Evolutionary conservation across 2,888 invertebrate species (phyloP).

Genomic region (Villa cingulata): DNA sequence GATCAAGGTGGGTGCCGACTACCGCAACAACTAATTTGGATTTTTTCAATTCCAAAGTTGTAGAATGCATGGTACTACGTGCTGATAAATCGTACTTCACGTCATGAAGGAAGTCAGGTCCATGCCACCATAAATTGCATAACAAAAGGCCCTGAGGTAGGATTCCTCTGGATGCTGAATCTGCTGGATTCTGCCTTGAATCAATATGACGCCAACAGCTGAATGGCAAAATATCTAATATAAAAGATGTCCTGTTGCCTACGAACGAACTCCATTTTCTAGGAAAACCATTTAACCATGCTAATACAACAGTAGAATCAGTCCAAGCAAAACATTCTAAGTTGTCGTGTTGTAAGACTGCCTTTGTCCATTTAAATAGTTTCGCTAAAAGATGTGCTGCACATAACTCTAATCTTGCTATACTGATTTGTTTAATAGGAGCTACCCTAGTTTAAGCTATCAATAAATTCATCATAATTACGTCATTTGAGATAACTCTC

Average conservation of each 20-base stretch:
- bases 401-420: constrained; percentile 9
- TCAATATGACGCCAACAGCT: constrained; percentile 12
- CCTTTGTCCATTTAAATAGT: background rate
- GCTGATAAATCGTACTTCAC: background rate
- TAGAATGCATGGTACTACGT: no score
- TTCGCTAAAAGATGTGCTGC: constrained; percentile 1
- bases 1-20: background rate
- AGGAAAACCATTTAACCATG: constrained; percentile 13
- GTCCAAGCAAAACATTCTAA: constrained; percentile 3
- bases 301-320: constrained; percentile 10
- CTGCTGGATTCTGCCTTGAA: constrained; percentile 11
- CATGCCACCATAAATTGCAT: background rate
- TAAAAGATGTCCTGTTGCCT: constrained; percentile 13
- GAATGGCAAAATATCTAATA: constrained; percentile 5
- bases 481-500: no score
- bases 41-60: no score
- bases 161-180: background rate
- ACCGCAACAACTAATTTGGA: background rate
- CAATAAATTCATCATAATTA: background rate
- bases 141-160: no score
- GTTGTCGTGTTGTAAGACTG: background rate
- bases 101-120: background rate
- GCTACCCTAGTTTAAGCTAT: constrained; percentile 9
- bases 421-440: constrained; percentile 3
- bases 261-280: constrained; percentile 17